Percentiles rank a stretch among this genome's conserved stretches.
Conservation (phyloP, 2,797 vertebrate genomes). For the Cossypha caffra region DNA sequence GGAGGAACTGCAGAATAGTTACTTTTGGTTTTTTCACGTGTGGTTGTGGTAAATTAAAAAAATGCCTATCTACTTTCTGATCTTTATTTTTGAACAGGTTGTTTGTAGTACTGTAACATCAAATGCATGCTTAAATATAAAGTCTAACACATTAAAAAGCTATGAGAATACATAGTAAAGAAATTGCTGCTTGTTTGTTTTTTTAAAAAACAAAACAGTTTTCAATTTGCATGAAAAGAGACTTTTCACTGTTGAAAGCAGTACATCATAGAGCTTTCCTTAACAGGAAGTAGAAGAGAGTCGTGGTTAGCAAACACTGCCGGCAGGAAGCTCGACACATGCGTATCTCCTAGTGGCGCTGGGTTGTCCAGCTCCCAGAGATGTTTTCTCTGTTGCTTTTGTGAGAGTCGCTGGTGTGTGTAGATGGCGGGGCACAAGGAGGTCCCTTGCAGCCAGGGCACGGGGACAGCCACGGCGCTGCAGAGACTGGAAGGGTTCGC, state of each 20-base stretch:
- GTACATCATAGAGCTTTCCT: constrained; percentile 68
- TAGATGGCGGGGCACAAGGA: constrained; percentile 89
- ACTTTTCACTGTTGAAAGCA: constrained; percentile 32
- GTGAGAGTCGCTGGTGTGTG: constrained; percentile 2
- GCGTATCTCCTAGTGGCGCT: constrained; percentile 57
- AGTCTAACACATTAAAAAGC: neutral
- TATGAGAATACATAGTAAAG: neutral
- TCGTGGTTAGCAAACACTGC: constrained; percentile 75
- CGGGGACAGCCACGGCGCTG: constrained; percentile 79
- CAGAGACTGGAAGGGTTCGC: constrained; percentile 87
- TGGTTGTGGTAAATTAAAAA: neutral
- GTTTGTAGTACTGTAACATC: neutral
- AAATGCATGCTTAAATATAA: neutral
- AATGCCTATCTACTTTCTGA: neutral
- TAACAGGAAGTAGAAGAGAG: constrained; percentile 80
- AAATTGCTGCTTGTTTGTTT: neutral
- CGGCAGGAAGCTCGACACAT: constrained; percentile 89
- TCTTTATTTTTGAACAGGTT: neutral
- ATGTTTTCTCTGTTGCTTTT: constrained; percentile 14
- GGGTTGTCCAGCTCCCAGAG: constrained; percentile 54
- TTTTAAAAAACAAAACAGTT: neutral
- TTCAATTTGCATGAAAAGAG: neutral
- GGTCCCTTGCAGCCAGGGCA: constrained; percentile 67
- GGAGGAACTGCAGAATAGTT: neutral
- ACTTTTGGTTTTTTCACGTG: neutral